Evolutionary conservation across 2,888 invertebrate species (phyloP), one percentile per base, ranked within the genome.

Genomic region (Chrysina gloriosa): DNA sequence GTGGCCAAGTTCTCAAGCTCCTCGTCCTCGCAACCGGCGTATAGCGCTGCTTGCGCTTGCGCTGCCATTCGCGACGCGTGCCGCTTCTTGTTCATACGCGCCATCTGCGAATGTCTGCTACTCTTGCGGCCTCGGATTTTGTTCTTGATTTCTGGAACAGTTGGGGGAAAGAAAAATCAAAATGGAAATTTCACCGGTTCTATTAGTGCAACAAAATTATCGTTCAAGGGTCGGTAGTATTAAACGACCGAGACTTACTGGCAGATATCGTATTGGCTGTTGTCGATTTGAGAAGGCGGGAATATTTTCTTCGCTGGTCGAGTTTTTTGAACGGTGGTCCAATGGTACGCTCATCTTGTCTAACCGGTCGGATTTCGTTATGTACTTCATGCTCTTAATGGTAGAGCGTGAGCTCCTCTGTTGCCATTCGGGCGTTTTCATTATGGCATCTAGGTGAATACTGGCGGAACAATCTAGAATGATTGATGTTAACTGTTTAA

Each of bases 341-440:
- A 79, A 63, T 9, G 77, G 72, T 29, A 71, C 45, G 42, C 50
- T 70, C 42, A 75, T 71, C 56, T 80, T 76, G 50, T 81, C 81
- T 48, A 74, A 63, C 63, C 81, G 72, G 25, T 81, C 81, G 0
- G 75, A 70, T 72, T 81, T 82, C 19, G 76, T 72, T 34, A 79
- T 68, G 45, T 78, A 75, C 72, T 83, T 83, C 58, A 80, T 71
- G 14, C 81, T 74, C 70, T 84, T 84, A 74, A 82, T 77, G 42
- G 72, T 77, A n/a, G 83, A 81, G 70, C 86, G 82, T 54, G 87
- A 80, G 80, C 88, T 86, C 76, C 89, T 89, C 78, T 90, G 89
- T 76, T 94, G 93, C 93, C 94, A 94, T 79, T 95, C 94, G 65
- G 90, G 84, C 74, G 91, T 89, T 74, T 92, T 90, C 84, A 90